Evolutionary conservation across 1,140 invertebrate genomes (phyloP).

Genomic region (Cyclina sinensis): DNA sequence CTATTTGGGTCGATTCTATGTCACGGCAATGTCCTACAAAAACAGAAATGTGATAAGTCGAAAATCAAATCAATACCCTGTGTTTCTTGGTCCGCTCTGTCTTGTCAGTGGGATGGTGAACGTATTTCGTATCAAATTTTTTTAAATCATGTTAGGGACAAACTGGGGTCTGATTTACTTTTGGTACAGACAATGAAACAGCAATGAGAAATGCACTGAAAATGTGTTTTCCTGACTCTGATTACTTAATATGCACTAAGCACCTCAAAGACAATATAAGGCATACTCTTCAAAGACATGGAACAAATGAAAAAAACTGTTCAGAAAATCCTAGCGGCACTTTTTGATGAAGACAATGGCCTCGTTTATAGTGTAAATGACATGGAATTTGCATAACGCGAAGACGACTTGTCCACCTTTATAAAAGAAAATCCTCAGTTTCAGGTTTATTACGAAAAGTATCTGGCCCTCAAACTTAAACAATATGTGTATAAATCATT

Average conservation of each 20-base stretch:
- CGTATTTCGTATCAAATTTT: background rate
- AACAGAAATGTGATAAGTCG: background rate
- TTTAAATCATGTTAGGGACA: background rate
- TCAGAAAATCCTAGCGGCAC: background rate
- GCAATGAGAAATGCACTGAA: background rate
- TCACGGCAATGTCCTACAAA: conserved; percentile 15
- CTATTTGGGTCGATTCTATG: background rate
- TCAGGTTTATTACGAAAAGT: background rate
- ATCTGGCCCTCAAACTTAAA: background rate
- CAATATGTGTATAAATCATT: too few relatives aligned
- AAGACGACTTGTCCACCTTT: background rate
- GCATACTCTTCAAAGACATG: background rate
- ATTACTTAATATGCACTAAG: conserved; percentile 11
- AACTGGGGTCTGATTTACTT: background rate
- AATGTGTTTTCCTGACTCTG: background rate
- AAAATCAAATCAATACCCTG: background rate
- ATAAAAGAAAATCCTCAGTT: background rate
- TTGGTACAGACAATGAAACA: conserved; percentile 4
- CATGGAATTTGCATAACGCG: background rate
- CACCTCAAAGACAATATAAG: conserved; percentile 30
- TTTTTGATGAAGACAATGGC: background rate
- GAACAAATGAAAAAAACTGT: background rate
- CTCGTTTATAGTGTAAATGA: too few relatives aligned
- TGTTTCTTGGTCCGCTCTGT: background rate
- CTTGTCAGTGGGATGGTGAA: conserved; percentile 37